Evolutionary conservation across 2,113 vertebrate genomes (phyloP).

Genomic region (Cygnus atratus): DNA sequence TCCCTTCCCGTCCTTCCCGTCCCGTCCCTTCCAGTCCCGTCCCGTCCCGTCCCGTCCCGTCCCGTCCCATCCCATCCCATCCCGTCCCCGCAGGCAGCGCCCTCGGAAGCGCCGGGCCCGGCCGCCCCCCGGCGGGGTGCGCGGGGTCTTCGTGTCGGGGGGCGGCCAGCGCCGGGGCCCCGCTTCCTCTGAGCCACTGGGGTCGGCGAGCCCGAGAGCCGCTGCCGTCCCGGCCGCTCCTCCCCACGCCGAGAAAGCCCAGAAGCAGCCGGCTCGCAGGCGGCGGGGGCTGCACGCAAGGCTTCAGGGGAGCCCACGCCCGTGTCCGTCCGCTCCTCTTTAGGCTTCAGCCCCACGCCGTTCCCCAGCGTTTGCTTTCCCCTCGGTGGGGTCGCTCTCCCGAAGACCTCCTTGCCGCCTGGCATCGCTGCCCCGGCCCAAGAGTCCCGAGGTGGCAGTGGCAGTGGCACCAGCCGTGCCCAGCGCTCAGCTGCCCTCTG

Average conservation of each 20-base stretch:
- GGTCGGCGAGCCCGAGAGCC: not conserved
- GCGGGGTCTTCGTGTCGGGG: not conserved
- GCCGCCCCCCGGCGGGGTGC: no score
- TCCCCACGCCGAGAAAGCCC: not conserved
- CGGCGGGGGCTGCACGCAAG: accelerated
- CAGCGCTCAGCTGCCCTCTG: not conserved
- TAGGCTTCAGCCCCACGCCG: not conserved
- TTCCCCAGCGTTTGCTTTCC: not conserved
- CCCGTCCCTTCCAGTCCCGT: no score
- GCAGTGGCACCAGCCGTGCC: not conserved
- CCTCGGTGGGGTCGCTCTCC: not conserved
- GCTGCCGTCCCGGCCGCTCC: not conserved
- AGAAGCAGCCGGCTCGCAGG: accelerated
- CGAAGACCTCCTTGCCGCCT: not conserved
- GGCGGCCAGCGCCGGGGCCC: accelerated
- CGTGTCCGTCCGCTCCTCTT: not conserved
- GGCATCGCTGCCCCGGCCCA: not conserved
- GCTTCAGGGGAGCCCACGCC: accelerated
- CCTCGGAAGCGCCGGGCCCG: no score
- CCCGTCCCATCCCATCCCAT: no score
- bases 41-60: no score
- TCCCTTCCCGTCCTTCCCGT: no score
- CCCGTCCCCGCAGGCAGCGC: no score
- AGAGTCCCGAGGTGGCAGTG: accelerated
- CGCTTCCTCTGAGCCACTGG: not conserved